Evolutionary conservation across 2,888 invertebrate genomes (phyloP).

Genomic region (Euphydryas editha): DNA sequence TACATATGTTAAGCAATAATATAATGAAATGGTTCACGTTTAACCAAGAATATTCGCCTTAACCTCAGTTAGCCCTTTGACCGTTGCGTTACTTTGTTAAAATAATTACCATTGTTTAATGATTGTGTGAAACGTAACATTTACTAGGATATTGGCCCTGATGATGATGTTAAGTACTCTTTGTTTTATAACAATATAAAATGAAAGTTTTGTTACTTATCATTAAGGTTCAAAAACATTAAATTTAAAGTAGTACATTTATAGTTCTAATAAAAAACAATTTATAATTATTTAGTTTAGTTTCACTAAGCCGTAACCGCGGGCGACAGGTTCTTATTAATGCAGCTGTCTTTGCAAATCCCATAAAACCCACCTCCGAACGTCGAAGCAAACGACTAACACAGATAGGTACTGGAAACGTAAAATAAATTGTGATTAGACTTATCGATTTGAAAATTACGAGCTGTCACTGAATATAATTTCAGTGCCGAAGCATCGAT

Average conservation of each 20-base stretch:
- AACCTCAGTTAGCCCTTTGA: not conserved
- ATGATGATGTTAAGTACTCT: not conserved
- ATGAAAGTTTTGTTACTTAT: too few relatives aligned
- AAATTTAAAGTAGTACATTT: too few relatives aligned
- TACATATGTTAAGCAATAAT: constrained; percentile 2
- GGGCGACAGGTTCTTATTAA: not conserved
- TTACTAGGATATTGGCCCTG: not conserved
- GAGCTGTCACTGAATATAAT: constrained; percentile 36
- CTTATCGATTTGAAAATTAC: constrained; percentile 36
- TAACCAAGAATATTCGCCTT: not conserved
- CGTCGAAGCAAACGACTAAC: constrained; percentile 11
- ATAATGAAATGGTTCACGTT: constrained; percentile 3
- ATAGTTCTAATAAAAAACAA: not conserved
- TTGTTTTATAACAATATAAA: not conserved
- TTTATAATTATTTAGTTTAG: not conserved
- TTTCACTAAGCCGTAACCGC: not conserved
- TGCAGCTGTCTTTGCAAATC: not conserved
- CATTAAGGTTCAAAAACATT: too few relatives aligned
- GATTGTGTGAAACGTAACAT: not conserved
- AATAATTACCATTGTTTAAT: not conserved
- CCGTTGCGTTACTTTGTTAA: not conserved
- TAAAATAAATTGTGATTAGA: constrained; percentile 33
- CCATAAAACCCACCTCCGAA: not conserved
- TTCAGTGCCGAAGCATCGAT: constrained; percentile 35
- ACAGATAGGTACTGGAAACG: constrained; percentile 16